Conservation (phyloP, 2,888 invertebrate species). For the Proisotoma minuta region DNA sequence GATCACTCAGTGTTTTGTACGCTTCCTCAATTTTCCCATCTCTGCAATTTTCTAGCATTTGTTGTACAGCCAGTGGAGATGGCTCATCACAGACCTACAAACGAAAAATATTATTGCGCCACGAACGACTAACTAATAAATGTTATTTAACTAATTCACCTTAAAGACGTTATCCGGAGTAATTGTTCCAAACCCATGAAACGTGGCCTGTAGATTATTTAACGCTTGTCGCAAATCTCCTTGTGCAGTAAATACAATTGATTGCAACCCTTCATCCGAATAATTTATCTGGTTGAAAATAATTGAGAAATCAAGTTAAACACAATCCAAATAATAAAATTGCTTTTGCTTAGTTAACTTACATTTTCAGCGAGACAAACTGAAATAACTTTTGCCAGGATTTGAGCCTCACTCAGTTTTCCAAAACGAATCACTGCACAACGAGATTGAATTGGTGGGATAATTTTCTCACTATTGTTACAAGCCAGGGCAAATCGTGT, state of each 20-base stretch:
- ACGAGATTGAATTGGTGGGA: slow-evolving; percentile 96
- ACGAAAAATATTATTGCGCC: neutral
- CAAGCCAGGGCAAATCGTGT: slow-evolving; percentile 97
- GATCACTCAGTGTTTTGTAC: slow-evolving; percentile 77
- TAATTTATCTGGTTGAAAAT: slow-evolving; percentile 61
- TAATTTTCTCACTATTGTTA: slow-evolving; percentile 97
- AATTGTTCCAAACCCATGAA: slow-evolving; percentile 87
- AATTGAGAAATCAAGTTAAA: slow-evolving; percentile 21
- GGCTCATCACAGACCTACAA: slow-evolving; percentile 92
- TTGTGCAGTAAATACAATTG: slow-evolving; percentile 95
- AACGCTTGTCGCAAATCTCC: slow-evolving; percentile 97
- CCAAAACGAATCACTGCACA: slow-evolving; percentile 95
- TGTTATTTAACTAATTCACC: slow-evolving; percentile 50
- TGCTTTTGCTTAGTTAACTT: slow-evolving; percentile 42
- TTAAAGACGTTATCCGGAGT: slow-evolving; percentile 92
- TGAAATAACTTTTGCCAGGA: slow-evolving; percentile 73
- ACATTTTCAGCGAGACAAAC: slow-evolving; percentile 72
- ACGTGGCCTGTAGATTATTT: slow-evolving; percentile 94
- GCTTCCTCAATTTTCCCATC: slow-evolving; percentile 78
- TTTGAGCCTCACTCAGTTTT: slow-evolving; percentile 81
- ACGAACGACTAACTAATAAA: neutral
- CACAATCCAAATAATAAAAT: slow-evolving; percentile 2
- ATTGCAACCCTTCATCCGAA: slow-evolving; percentile 88
- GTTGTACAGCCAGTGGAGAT: slow-evolving; percentile 84
- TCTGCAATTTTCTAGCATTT: slow-evolving; percentile 81